These are phyloP conservation scores for Ormyrus thymus DNA, from an alignment of 2,888 invertebrate genomes.

Conservation along the genomic window DNA sequence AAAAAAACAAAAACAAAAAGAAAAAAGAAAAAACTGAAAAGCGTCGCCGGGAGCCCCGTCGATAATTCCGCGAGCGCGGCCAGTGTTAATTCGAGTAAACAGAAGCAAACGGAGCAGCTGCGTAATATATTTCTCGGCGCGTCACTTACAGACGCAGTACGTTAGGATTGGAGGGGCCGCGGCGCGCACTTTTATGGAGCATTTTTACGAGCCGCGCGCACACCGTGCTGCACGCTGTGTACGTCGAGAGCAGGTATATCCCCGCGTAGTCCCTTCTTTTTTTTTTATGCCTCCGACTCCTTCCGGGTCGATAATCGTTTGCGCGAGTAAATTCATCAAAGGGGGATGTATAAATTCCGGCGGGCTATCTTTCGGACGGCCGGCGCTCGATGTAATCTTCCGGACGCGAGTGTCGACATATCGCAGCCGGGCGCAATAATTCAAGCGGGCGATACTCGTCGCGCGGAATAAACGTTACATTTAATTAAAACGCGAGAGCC, in stretches of 20 bases:
- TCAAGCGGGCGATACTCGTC: conserved; percentile 32
- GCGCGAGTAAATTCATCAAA: conserved; percentile 35
- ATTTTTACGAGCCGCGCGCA: conserved; percentile 43
- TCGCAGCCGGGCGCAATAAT: conserved; percentile 47
- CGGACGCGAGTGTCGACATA: conserved; percentile 42
- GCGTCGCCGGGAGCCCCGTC: too few species aligned
- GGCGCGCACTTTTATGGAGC: conserved; percentile 46
- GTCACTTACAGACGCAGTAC: conserved; percentile 49
- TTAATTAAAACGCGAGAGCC: conserved; percentile 50
- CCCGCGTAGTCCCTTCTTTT: not conserved
- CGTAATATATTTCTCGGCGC: conserved; percentile 53
- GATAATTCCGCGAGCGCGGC: too few species aligned
- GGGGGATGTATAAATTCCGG: not conserved
- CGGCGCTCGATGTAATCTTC: conserved; percentile 45
- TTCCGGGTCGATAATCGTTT: conserved; percentile 41
- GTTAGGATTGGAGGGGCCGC: conserved; percentile 42
- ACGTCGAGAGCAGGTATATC: conserved; percentile 31
- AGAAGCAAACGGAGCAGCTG: conserved; percentile 14
- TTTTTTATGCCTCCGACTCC: not conserved
- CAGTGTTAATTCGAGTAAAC: conserved; percentile 11
- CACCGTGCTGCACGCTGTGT: not conserved
- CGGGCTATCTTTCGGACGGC: conserved; percentile 16
- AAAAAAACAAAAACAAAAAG: too few species aligned
- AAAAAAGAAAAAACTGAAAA: too few species aligned
- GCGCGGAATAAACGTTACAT: conserved; percentile 53